Evolutionary conservation across 1,140 invertebrate genomes (phyloP).

Genomic region (Diuraphis noxia): DNA sequence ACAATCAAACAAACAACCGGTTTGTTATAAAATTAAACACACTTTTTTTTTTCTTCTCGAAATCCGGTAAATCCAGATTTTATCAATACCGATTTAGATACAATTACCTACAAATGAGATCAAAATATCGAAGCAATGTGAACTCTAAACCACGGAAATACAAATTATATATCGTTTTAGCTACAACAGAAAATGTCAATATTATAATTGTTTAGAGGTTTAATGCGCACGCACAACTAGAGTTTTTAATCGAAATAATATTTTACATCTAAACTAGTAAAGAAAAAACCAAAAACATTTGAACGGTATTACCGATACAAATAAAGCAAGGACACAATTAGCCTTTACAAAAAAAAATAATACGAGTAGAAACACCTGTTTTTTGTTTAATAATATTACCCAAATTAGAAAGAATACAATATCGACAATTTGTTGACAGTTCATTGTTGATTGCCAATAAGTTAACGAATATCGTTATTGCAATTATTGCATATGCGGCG

Average conservation of each 20-base stretch:
- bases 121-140: background rate
- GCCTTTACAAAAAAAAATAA: too few relatives aligned
- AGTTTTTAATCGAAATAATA: background rate
- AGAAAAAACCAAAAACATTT: background rate
- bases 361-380: background rate
- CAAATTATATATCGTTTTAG: background rate
- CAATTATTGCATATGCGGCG: background rate
- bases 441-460: background rate
- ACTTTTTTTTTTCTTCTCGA: background rate
- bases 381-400: background rate
- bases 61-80: constrained; percentile 49
- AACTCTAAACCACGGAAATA: background rate
- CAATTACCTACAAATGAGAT: too few relatives aligned
- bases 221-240: background rate
- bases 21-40: constrained; percentile 12
- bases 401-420: background rate
- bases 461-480: background rate
- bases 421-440: background rate
- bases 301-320: background rate
- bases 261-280: background rate
- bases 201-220: background rate
- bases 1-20: background rate
- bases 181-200: background rate
- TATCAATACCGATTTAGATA: constrained; percentile 36
- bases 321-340: background rate